Evolutionary conservation across 2,888 invertebrate species (phyloP).

Genomic region (Sinhomidia bicolor): DNA sequence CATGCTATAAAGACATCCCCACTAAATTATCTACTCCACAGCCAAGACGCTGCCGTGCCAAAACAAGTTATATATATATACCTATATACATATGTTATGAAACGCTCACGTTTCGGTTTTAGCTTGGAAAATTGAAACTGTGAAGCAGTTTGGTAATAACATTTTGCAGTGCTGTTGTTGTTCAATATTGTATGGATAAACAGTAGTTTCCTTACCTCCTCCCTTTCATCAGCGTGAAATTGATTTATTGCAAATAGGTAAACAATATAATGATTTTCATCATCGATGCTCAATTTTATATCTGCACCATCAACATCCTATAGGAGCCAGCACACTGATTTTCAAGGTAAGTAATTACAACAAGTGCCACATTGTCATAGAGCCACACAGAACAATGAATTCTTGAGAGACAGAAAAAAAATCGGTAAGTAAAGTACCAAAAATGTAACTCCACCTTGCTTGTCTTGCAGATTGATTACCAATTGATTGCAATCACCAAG

Average conservation of each 20-base stretch:
- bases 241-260: conserved; percentile 52
- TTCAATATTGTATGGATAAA: neutral
- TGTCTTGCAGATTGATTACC: conserved; percentile 41
- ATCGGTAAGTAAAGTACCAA: conserved; percentile 37
- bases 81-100: too few relatives aligned
- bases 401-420: neutral
- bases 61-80: too few relatives aligned
- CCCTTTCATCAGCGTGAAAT: conserved; percentile 63
- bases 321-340: conserved; percentile 52
- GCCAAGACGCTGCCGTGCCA: neutral
- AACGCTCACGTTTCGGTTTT: conserved; percentile 3
- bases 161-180: too few relatives aligned
- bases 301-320: conserved; percentile 17
- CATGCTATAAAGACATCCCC: neutral
- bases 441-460: conserved; percentile 32
- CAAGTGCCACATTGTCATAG: neutral
- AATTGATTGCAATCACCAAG: conserved; percentile 55
- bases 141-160: neutral
- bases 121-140: conserved; percentile 29
- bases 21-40: neutral
- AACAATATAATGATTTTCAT: conserved; percentile 49
- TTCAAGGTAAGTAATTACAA: conserved; percentile 53
- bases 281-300: neutral
- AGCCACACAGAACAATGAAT: neutral
- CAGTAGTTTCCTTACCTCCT: conserved; percentile 51